phyloP scores from a whole-genome alignment of 2,113 vertebrate genomes.

The Dicaeum eximium region DNA sequence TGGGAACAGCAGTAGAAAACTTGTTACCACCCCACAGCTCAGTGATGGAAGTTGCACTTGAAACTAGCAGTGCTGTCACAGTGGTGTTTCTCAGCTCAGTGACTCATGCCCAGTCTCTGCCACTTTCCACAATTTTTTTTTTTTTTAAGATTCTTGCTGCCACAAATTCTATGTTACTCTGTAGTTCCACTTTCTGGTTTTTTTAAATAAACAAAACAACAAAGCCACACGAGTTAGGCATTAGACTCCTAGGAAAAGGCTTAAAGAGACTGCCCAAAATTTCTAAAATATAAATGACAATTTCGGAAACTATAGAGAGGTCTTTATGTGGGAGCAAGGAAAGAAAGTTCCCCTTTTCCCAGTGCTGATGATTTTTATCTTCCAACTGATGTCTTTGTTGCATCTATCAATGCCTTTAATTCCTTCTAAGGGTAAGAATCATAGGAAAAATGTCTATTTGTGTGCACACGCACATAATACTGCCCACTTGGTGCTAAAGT shows the following conservation, averaged over 20 bases:
- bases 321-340: not conserved
- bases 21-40: not conserved
- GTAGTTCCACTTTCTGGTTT: not conserved
- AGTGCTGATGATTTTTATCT: not conserved
- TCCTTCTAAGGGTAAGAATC: not conserved
- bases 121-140: not conserved
- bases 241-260: not conserved
- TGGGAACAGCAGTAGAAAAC: not conserved
- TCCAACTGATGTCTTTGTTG: not conserved
- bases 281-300: not conserved
- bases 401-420: not conserved
- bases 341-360: not conserved
- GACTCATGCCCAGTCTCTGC: not conserved
- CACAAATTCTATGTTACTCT: not conserved
- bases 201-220: not conserved
- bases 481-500: not conserved
- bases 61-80: not conserved
- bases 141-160: not conserved
- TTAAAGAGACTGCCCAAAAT: not conserved
- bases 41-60: not conserved
- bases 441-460: not conserved
- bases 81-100: not conserved
- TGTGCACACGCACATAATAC: accelerated
- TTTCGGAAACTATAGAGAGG: not conserved
- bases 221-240: not conserved